Base-by-base conservation (phyloP, 1,140 invertebrate genomes). In the Anthonomus grandis region DNA sequence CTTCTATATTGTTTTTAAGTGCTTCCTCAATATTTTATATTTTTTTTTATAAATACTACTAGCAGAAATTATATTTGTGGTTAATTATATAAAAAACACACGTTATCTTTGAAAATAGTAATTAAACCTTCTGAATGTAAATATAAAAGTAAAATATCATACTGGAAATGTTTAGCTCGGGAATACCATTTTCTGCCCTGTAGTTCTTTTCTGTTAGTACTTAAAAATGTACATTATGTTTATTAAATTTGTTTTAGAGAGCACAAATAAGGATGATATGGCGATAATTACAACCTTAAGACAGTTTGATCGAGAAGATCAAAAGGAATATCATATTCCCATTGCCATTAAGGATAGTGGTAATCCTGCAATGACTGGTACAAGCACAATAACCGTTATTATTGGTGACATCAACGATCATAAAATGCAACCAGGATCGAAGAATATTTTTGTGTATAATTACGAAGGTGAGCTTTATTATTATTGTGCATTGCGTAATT, bases 361-460 rank as follows among this genome's bases (percentile, higher is more conserved):
- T 42, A 91, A 84, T 69, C 90, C 86, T 9, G 86, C 88, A 0
- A 93, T 95, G 89, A 94, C 92, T 34, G 95, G 93, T 54, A 96
- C 94, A 2, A 95, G 91, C 63, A 97, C 93, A 0, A 72, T 98
- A 4, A 96, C 92, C 0, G 91, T 98, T 5, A 90, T 95, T 17
- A 97, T 98, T 65, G 94, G 95, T 17, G 94, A 95, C 70, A 86
- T 91, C 1, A 98, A 98, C 72, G 95, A 98, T 69, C 97, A 98
- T 75, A 92, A 93, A 76, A 97, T 97, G 91, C 88, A 93, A 69
- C 90, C 93, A 0, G 95, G 95, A 0, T 89, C 88, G 1, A 98
- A 98, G 76, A 91, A 96, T 57, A 97, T 98, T 62, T 90, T 95
- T 71, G 92, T 97, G 0, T 98, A 98, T 74, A 97, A 96, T 75